phyloP scores from a whole-genome alignment of 2,888 invertebrate genomes.

The Brachyptera putata region DNA sequence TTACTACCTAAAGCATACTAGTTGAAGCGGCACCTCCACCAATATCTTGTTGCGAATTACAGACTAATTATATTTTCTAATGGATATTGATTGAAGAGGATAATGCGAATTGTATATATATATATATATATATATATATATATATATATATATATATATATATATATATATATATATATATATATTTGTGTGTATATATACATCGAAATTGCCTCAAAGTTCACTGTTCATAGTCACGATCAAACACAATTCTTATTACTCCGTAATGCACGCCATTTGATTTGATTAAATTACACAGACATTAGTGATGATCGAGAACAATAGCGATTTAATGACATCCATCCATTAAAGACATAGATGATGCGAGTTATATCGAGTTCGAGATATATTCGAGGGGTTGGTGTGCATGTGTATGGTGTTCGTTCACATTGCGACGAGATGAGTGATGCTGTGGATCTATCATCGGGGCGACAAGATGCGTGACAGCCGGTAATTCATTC shows the following conservation, averaged over 20 bases:
- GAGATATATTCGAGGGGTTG: neutral
- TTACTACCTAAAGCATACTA: no score
- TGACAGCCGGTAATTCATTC: slow-evolving; percentile 13
- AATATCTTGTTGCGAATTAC: no score
- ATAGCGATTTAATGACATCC: neutral
- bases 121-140: no score
- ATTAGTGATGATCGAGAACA: neutral
- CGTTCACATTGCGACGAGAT: neutral
- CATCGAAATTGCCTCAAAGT: no score
- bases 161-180: neutral
- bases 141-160: neutral
- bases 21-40: no score
- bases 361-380: no score
- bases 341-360: neutral
- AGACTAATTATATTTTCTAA: no score
- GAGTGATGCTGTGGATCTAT: neutral
- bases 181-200: neutral
- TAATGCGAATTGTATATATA: no score
- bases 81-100: no score
- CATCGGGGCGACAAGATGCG: neutral
- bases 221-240: no score
- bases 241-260: neutral
- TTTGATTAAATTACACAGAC: neutral
- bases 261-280: neutral
- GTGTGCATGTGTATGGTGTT: neutral